phyloP scores from a whole-genome alignment of 1,140 invertebrate species.

The Ruditapes philippinarum region DNA sequence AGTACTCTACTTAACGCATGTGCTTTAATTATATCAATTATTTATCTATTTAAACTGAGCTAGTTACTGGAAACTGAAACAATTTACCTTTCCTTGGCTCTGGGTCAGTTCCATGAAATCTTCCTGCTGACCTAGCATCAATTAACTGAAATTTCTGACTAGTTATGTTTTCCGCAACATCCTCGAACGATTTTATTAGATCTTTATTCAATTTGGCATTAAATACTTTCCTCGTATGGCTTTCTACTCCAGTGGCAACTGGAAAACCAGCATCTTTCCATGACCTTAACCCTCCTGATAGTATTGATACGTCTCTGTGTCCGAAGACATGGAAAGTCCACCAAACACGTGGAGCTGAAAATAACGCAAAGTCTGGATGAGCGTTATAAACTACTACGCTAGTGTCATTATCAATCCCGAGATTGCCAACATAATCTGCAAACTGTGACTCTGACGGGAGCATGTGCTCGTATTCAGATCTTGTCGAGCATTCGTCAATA shows the following conservation, averaged over 20 bases:
- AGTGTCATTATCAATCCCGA: constrained; percentile 83
- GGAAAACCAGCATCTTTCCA: constrained; percentile 75
- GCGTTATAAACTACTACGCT: constrained; percentile 85
- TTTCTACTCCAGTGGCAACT: constrained; percentile 65
- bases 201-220: constrained; percentile 70
- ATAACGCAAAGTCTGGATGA: constrained; percentile 78
- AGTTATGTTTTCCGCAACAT: constrained; percentile 77
- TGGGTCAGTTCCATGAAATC: constrained; percentile 81
- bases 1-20: too few species aligned
- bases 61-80: too few species aligned
- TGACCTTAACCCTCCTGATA: constrained; percentile 83
- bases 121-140: constrained; percentile 80
- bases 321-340: constrained; percentile 85
- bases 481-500: constrained; percentile 79
- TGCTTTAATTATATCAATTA: too few species aligned
- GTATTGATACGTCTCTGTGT: constrained; percentile 80
- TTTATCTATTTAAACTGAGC: too few species aligned
- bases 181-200: constrained; percentile 79
- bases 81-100: constrained; percentile 82
- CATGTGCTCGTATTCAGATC: constrained; percentile 77
- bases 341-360: constrained; percentile 84
- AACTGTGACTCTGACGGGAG: constrained; percentile 79
- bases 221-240: constrained; percentile 68
- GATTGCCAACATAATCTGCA: constrained; percentile 80
- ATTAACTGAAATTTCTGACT: constrained; percentile 77